These are phyloP conservation scores for Pissodes strobi DNA, from an alignment of 1,140 invertebrate species.

Conservation along the genomic window DNA sequence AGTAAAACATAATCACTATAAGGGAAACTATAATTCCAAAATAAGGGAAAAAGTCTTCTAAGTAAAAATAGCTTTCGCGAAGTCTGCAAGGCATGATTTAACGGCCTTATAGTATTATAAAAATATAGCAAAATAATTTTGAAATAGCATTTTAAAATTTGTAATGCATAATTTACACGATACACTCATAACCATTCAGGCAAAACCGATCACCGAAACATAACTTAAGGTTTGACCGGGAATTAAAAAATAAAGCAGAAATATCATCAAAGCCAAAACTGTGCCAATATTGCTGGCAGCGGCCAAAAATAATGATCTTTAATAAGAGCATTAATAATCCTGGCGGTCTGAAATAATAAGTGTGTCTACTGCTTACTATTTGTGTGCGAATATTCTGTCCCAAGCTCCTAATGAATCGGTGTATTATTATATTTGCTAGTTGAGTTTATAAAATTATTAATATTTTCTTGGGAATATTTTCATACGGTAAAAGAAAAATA, in stretches of 20 bases:
- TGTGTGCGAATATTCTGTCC: too few species aligned
- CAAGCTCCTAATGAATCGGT: too few species aligned
- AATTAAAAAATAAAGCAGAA: constrained; percentile 26
- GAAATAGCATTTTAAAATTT: too few species aligned
- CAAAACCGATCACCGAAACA: background rate
- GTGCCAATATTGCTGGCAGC: constrained; percentile 24
- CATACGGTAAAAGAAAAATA: too few species aligned
- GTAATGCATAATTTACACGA: too few species aligned
- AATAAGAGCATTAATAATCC: constrained; percentile 25
- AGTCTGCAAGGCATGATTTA: constrained; percentile 13
- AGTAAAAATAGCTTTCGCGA: constrained; percentile 11
- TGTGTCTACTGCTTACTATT: too few species aligned
- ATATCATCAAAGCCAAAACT: constrained; percentile 25
- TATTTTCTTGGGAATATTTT: too few species aligned
- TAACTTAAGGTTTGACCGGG: background rate
- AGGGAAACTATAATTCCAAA: constrained; percentile 22
- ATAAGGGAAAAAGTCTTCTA: constrained; percentile 22
- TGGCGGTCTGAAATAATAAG: constrained; percentile 16
- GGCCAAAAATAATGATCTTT: constrained; percentile 32
- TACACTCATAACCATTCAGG: too few species aligned
- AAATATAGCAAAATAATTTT: background rate
- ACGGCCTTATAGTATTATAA: too few species aligned
- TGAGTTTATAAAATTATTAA: too few species aligned
- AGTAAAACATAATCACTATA: constrained; percentile 4
- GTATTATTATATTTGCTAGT: too few species aligned